Evolutionary conservation across 30 jellyfish, hydroid and myxozoan genomes (phyloP), one percentile per base, ranked within the genome.

Genomic region (Rhopilema esculentum): DNA sequence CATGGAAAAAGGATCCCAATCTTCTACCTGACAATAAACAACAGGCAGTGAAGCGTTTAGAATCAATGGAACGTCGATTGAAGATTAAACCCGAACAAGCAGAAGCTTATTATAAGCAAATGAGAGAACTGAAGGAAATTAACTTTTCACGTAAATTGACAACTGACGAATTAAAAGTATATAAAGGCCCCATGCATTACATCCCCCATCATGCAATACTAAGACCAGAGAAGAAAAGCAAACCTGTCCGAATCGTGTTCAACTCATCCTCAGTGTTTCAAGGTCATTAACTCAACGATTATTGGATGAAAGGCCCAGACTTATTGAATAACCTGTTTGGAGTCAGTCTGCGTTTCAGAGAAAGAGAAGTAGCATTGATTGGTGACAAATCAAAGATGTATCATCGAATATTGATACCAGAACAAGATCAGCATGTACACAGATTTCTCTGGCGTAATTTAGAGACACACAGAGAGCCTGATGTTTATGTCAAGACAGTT

Each of bases 291-390:
- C 84, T 91, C 29, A 86, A 77, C 57, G 97, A 79, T 66, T 79
- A 77, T 71, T 69, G 91, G 79, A 40, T 62, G 91, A 91, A 91
- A 83, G 97, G 95, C 77, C 97, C 93, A 61, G 93, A 89, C 78
- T 49, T 89, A 48, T 93, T 89, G 66, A 89, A 81, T 40, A 79
- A 82, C 53, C 81, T 80, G 64, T 80, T 72, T 74, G 90, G 86
- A 66, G 65, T 89, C 40, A 64, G 51, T 65, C 86, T 82, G 80
- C 80, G 93, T 48, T 89, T 89, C 86, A 64, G 93, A 75, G 93
- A 89, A 65, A 74, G 84, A 57, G 80, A 80, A 50, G 82, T 89
- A 27, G 88, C 85, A 27, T 17, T 89, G 73, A 49, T 49, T 75
- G 90, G 90, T 12, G 93, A 80, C 86, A 73, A 80, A 24, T 49